Evolutionary conservation across 30 jellyfish, hydroid and myxozoan species (phyloP).

Genomic region (Morbakka virulenta): DNA sequence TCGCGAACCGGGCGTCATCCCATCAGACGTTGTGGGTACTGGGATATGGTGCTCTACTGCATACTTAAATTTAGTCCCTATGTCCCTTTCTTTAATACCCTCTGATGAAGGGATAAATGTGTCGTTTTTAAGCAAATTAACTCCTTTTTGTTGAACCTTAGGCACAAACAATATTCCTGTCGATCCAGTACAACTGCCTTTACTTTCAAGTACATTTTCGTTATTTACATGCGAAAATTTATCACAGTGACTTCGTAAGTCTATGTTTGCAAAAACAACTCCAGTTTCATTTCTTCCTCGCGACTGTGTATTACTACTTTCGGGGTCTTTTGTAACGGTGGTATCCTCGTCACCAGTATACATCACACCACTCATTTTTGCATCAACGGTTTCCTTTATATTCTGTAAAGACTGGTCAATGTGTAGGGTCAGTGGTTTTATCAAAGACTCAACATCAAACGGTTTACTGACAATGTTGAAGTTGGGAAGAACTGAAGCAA

Average conservation of each 20-base stretch:
- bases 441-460: slow-evolving; percentile 42
- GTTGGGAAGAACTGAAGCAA: slow-evolving; percentile 49
- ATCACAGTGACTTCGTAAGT: too few species aligned
- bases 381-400: slow-evolving; percentile 29
- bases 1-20: background rate
- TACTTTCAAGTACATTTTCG: too few species aligned
- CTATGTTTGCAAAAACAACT: too few species aligned
- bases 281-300: too few species aligned
- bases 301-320: background rate
- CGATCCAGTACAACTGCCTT: too few species aligned
- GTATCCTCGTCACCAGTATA: background rate
- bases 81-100: too few species aligned
- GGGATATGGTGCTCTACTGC: too few species aligned
- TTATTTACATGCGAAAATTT: too few species aligned
- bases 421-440: slow-evolving; percentile 40
- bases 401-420: slow-evolving; percentile 55
- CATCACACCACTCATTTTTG: background rate
- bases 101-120: too few species aligned
- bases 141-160: background rate
- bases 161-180: background rate
- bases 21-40: too few species aligned
- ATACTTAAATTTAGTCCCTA: too few species aligned
- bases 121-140: background rate
- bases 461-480: slow-evolving; percentile 41
- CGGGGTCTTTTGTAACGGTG: background rate